A percentile compares a stretch with the other conserved stretches of the same genome.
Evolutionary conservation across 2,113 vertebrate genomes (phyloP).

Genomic region (Galemys pyrenaicus): DNA sequence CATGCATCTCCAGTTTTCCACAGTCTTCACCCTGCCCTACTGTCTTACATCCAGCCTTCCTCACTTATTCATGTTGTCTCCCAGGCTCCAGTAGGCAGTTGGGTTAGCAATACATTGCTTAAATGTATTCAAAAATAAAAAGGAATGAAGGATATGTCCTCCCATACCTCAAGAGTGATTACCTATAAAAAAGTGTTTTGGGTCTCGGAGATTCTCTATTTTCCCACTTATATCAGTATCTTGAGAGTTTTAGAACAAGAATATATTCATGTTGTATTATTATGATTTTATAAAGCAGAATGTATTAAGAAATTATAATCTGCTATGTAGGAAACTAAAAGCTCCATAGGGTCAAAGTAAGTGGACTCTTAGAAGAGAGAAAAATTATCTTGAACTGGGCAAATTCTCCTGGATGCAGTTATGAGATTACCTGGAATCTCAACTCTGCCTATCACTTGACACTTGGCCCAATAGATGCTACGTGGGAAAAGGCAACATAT

Average conservation of each 20-base stretch:
- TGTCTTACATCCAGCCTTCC: not conserved
- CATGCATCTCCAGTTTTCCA: not conserved
- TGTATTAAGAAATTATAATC: slow-evolving; percentile 4
- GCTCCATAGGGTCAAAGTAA: not conserved
- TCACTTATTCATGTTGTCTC: not conserved
- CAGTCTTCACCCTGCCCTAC: too few species aligned
- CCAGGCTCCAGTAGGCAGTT: not conserved
- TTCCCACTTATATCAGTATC: not conserved
- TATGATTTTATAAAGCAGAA: not conserved
- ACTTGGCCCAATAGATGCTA: not conserved
- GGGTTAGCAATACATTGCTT: not conserved
- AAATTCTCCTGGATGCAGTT: not conserved
- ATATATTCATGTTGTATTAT: not conserved
- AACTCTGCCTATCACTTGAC: not conserved
- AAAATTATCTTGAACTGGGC: not conserved
- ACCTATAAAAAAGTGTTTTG: not conserved
- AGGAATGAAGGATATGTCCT: not conserved
- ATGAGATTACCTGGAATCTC: not conserved
- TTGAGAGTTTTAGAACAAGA: not conserved
- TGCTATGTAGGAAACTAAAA: not conserved
- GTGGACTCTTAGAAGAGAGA: not conserved
- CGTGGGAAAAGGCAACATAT: not conserved
- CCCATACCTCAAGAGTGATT: not conserved
- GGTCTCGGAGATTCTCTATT: not conserved
- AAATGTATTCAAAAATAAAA: not conserved